phyloP scores from a whole-genome alignment of 2,888 invertebrate species.

The Leucophora obtusa region DNA sequence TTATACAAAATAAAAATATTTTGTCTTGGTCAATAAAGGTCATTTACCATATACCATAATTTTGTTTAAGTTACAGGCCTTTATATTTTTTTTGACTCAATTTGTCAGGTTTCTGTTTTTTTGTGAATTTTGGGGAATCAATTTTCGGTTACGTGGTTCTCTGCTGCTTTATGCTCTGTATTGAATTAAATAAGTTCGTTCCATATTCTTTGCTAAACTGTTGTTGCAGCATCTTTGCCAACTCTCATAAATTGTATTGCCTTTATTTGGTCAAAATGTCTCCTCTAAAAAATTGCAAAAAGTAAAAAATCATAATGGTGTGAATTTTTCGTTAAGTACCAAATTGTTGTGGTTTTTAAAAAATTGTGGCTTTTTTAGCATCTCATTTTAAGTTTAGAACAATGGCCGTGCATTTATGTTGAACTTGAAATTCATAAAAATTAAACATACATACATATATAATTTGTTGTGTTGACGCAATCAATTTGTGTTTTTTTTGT shows the following conservation, averaged over 20 bases:
- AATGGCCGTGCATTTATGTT: slow-evolving; percentile 45
- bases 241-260: slow-evolving; percentile 43
- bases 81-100: slow-evolving; percentile 47
- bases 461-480: slow-evolving; percentile 28
- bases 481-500: slow-evolving; percentile 4
- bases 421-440: slow-evolving; percentile 50
- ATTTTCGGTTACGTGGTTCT: background rate
- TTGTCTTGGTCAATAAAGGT: slow-evolving; percentile 35
- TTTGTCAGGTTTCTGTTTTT: slow-evolving; percentile 32
- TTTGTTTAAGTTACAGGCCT: slow-evolving; percentile 11
- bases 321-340: slow-evolving; percentile 13
- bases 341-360: slow-evolving; percentile 1
- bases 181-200: background rate
- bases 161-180: slow-evolving; percentile 9
- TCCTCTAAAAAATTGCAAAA: background rate
- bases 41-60: slow-evolving; percentile 8
- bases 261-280: slow-evolving; percentile 32
- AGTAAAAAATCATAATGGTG: slow-evolving; percentile 17
- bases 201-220: slow-evolving; percentile 2
- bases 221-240: slow-evolving; percentile 45
- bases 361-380: slow-evolving; percentile 11
- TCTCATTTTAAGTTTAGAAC: slow-evolving; percentile 41
- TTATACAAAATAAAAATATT: slow-evolving; percentile 45
- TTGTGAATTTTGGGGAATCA: background rate
- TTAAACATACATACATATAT: slow-evolving; percentile 5